Conservation (phyloP, 2,888 invertebrate species). For the Melinaea marsaeus region DNA sequence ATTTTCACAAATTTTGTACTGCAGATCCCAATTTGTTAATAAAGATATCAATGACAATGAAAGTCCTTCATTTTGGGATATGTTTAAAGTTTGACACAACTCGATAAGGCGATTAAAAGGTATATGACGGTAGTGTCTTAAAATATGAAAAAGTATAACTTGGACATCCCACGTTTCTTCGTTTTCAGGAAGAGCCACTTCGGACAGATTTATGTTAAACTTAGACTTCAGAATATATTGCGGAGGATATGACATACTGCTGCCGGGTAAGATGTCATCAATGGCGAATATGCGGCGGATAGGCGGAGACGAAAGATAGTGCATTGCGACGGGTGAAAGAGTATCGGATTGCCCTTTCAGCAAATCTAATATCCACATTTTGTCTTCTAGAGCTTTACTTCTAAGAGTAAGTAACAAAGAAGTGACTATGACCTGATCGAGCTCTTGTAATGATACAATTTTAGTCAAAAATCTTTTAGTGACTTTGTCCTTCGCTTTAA, state of each 20-base stretch:
- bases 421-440: conserved; percentile 62
- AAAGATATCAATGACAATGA: conserved; percentile 64
- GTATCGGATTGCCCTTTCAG: conserved; percentile 58
- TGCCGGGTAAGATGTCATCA: conserved; percentile 48
- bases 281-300: conserved; percentile 54
- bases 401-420: conserved; percentile 51
- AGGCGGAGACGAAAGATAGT: conserved; percentile 50
- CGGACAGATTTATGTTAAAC: conserved; percentile 65
- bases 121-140: conserved; percentile 58
- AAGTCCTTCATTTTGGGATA: conserved; percentile 61
- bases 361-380: conserved; percentile 51
- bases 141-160: conserved; percentile 64
- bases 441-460: conserved; percentile 53
- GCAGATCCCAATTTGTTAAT: conserved; percentile 63
- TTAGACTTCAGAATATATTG: conserved; percentile 63
- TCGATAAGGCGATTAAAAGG: conserved; percentile 53
- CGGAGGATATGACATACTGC: conserved; percentile 55
- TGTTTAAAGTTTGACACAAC: conserved; percentile 59
- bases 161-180: conserved; percentile 73
- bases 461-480: conserved; percentile 54
- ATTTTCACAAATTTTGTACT: conserved; percentile 55
- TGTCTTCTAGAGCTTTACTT: conserved; percentile 40
- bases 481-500: conserved; percentile 40
- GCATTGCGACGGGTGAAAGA: conserved; percentile 47
- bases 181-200: conserved; percentile 63